These are phyloP conservation scores for Oreohelix idahoensis DNA, from an alignment of 1,140 invertebrate genomes.

Conservation along the genomic window DNA sequence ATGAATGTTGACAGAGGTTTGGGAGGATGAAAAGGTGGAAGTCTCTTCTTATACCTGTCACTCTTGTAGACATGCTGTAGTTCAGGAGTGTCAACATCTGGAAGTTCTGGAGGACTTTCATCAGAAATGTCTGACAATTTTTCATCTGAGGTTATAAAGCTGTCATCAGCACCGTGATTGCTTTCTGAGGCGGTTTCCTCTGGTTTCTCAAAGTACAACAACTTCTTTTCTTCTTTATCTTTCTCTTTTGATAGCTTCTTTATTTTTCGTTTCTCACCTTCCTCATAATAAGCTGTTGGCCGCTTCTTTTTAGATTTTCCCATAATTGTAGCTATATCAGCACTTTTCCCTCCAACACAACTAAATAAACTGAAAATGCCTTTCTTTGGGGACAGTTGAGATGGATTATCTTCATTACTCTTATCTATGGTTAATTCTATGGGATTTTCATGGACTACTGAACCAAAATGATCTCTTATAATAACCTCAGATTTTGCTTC, in stretches of 20 bases:
- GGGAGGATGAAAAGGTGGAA: not conserved
- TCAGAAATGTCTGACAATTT: not conserved
- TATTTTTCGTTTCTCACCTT: conserved; percentile 24
- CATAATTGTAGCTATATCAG: not conserved
- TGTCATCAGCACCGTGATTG: not conserved
- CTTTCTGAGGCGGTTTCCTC: not conserved
- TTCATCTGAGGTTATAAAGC: not conserved
- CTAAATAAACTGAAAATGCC: conserved; percentile 4
- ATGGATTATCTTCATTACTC: not conserved
- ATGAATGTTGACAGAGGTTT: conserved; percentile 4
- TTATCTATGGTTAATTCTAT: conserved; percentile 11
- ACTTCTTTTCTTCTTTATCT: conserved; percentile 17
- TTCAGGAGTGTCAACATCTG: not conserved
- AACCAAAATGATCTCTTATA: not conserved
- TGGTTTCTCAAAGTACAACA: not conserved
- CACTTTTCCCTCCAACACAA: conserved; percentile 14
- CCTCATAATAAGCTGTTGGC: conserved; percentile 20
- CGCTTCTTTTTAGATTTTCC: conserved; percentile 4
- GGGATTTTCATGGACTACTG: not conserved
- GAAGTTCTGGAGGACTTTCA: not conserved
- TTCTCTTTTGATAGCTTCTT: conserved; percentile 18
- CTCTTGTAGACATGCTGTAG: not conserved
- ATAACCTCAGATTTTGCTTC: not conserved
- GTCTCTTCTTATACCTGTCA: conserved; percentile 13
- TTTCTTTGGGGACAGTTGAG: not conserved